These are phyloP conservation scores for Heptranchias perlo DNA, from an alignment of 2,113 vertebrate species.

Conservation along the genomic window DNA sequence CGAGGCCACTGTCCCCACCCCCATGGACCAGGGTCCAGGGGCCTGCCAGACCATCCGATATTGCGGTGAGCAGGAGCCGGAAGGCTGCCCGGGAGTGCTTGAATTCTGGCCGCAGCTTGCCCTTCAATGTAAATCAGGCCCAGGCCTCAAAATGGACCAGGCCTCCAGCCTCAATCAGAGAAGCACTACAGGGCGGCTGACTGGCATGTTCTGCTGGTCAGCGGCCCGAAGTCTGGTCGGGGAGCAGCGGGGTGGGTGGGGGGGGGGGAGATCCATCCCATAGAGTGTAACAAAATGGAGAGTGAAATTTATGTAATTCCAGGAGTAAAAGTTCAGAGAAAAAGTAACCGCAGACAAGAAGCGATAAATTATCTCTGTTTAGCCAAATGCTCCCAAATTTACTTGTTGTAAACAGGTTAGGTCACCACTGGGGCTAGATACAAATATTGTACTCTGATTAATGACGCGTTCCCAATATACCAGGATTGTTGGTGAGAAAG, in stretches of 20 bases:
- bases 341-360: conserved; percentile 10
- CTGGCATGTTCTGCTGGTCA: background rate
- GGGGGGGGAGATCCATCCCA: background rate
- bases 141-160: background rate
- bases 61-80: background rate
- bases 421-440: conserved; percentile 28
- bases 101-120: too few relatives aligned
- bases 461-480: conserved; percentile 35
- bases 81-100: background rate
- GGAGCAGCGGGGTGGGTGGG: background rate
- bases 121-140: background rate
- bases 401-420: conserved; percentile 23
- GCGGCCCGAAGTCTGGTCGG: background rate
- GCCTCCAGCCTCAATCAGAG: too few relatives aligned
- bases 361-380: conserved; percentile 35
- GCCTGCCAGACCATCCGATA: background rate
- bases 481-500: conserved; percentile 15
- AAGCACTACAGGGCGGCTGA: background rate
- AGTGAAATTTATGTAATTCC: background rate
- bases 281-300: background rate
- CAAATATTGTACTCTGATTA: background rate
- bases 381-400: background rate
- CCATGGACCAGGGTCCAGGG: too few relatives aligned
- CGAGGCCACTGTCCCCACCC: too few relatives aligned
- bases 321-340: background rate